Evolutionary conservation across 2,888 invertebrate species (phyloP).

Genomic region (Polylopha cassiicola): DNA sequence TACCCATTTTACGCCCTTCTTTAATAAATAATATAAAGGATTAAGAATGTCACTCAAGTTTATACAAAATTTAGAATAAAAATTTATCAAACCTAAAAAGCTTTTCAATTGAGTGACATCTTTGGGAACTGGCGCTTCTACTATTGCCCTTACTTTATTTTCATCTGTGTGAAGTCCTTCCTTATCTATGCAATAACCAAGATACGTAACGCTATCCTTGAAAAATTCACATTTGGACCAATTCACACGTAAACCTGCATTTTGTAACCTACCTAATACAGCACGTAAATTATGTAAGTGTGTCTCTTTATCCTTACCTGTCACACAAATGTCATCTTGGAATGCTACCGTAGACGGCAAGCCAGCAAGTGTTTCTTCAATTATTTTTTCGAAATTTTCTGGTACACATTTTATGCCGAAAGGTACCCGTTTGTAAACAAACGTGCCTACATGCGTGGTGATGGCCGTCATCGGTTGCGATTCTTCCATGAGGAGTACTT

Average conservation of each 20-base stretch:
- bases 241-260: slow-evolving; percentile 23
- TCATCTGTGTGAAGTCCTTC: slow-evolving; percentile 26
- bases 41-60: neutral
- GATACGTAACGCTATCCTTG: slow-evolving; percentile 25
- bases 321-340: slow-evolving; percentile 27
- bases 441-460: slow-evolving; percentile 14
- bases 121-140: neutral
- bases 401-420: slow-evolving; percentile 15
- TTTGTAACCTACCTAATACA: slow-evolving; percentile 23
- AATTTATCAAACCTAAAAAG: slow-evolving; percentile 3
- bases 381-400: slow-evolving; percentile 33
- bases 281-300: slow-evolving; percentile 25
- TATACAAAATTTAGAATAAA: neutral
- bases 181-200: slow-evolving; percentile 27
- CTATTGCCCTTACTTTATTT: slow-evolving; percentile 19
- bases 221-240: slow-evolving; percentile 27
- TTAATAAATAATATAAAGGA: neutral
- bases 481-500: neutral
- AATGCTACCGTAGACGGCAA: slow-evolving; percentile 26
- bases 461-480: slow-evolving; percentile 16
- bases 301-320: slow-evolving; percentile 4
- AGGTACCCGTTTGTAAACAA: slow-evolving; percentile 9
- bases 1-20: neutral
- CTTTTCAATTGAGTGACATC: too few relatives aligned
- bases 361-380: slow-evolving; percentile 28